Evolutionary conservation across 2,113 vertebrate genomes (phyloP).

Genomic region (Baryphthengus martii): DNA sequence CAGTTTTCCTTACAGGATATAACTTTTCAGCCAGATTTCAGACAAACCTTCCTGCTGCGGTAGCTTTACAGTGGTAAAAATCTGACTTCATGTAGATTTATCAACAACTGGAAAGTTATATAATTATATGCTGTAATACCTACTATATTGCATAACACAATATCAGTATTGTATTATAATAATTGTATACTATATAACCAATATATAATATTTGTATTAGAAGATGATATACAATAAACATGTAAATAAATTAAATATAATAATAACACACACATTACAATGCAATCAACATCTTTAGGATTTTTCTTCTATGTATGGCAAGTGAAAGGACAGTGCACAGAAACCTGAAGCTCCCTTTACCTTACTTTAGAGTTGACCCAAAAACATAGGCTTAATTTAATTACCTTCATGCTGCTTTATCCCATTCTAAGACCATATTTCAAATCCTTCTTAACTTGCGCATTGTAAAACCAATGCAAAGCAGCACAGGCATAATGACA

Average conservation of each 20-base stretch:
- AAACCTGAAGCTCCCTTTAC: neutral
- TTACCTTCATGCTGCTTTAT: neutral
- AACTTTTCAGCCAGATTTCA: neutral
- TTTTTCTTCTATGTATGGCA: neutral
- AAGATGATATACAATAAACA: neutral
- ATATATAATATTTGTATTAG: neutral
- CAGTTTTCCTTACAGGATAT: neutral
- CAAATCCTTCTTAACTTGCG: neutral
- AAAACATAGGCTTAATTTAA: neutral
- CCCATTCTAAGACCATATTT: neutral
- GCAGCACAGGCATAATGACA: neutral
- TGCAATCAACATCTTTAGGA: neutral
- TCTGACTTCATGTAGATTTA: neutral
- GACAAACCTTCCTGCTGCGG: neutral
- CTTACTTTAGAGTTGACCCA: neutral
- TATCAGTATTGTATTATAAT: neutral
- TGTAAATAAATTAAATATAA: neutral
- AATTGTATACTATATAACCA: neutral
- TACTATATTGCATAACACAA: neutral
- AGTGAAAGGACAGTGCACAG: neutral
- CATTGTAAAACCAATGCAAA: neutral
- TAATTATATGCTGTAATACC: neutral
- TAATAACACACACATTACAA: neutral
- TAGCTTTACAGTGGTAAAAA: neutral
- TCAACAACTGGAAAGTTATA: neutral